Evolutionary conservation across 2,888 invertebrate species (phyloP).

Genomic region (Catotricha subobsoleta): DNA sequence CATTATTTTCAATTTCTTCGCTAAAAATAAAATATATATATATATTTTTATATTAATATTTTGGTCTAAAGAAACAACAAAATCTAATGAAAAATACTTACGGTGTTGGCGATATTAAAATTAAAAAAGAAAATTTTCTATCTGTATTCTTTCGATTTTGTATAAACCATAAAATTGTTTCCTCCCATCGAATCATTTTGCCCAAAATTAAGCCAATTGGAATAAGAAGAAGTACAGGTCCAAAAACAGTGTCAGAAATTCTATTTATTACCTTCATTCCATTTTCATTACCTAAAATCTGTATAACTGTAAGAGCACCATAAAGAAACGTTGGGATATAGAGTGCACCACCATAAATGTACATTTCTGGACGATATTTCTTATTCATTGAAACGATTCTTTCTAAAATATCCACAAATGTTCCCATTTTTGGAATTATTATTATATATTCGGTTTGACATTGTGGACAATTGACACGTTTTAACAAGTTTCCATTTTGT

Average conservation of each 20-base stretch:
- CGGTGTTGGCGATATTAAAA: constrained; percentile 48
- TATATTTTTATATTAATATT: too few species aligned
- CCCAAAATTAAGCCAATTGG: constrained; percentile 84
- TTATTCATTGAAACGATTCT: constrained; percentile 75
- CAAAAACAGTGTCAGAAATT: constrained; percentile 77
- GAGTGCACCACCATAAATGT: constrained; percentile 80
- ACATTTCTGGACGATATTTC: constrained; percentile 84
- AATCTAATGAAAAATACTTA: constrained; percentile 26
- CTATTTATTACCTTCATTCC: constrained; percentile 88
- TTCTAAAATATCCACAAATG: constrained; percentile 70
- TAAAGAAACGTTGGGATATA: constrained; percentile 97
- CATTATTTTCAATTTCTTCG: too few species aligned
- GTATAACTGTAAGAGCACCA: constrained; percentile 82
- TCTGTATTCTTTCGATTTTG: constrained; percentile 42
- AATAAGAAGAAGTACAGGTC: constrained; percentile 85
- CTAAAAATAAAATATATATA: too few species aligned
- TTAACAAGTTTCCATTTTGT: constrained; percentile 74
- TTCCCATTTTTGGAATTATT: constrained; percentile 81
- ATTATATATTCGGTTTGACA: constrained; percentile 92
- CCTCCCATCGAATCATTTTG: constrained; percentile 95
- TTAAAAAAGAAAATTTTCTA: constrained; percentile 43
- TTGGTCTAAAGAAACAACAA: too few species aligned
- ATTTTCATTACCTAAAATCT: constrained; percentile 88
- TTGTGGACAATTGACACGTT: constrained; percentile 77
- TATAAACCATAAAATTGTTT: constrained; percentile 61